These are phyloP conservation scores for Adelphocoris suturalis DNA, from an alignment of 2,888 invertebrate species.

Conservation along the genomic window DNA sequence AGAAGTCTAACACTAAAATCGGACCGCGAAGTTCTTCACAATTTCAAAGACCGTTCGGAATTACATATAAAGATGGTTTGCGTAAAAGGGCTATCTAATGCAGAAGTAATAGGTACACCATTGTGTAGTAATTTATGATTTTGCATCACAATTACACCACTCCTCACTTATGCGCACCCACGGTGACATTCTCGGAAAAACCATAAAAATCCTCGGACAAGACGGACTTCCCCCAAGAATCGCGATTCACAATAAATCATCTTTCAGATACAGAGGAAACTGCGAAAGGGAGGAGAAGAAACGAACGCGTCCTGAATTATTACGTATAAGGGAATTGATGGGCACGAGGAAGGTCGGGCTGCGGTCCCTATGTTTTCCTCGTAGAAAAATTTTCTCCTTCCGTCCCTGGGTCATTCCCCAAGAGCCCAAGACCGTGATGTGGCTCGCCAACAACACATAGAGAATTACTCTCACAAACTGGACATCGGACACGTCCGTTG, in stretches of 20 bases:
- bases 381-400: background rate
- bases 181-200: no score
- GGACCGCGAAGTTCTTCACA: no score
- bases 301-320: constrained; percentile 35
- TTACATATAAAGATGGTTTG: no score
- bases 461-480: constrained; percentile 18
- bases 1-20: no score
- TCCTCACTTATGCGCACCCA: no score
- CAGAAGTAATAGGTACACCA: no score
- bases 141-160: no score
- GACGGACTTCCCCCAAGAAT: background rate
- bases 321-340: constrained; percentile 21
- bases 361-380: background rate
- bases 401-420: background rate
- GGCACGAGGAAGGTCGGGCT: background rate
- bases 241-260: constrained; percentile 6
- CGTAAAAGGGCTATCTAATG: no score
- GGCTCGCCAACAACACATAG: constrained; percentile 30
- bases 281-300: background rate
- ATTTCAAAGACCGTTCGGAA: no score
- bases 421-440: background rate
- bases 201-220: background rate
- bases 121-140: no score
- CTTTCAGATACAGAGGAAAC: background rate
- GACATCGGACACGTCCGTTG: background rate